phyloP scores from a whole-genome alignment of 2,113 vertebrate species.

The Micromys minutus region DNA sequence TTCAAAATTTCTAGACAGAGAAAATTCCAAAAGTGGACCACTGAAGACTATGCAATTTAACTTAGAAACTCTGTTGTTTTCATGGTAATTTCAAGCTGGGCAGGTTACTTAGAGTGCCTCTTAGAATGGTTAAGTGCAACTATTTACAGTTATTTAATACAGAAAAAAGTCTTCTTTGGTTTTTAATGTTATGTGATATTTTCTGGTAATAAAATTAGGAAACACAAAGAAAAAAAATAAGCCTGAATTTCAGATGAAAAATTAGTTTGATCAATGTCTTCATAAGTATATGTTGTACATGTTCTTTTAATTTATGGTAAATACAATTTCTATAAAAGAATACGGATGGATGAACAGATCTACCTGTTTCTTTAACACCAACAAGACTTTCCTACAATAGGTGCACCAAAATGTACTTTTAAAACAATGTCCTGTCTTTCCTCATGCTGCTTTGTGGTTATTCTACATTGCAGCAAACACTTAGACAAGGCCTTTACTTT shows the following conservation, averaged over 20 bases:
- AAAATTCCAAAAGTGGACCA: neutral
- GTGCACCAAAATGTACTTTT: neutral
- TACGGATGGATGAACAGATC: neutral
- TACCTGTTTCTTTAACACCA: neutral
- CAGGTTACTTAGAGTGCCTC: neutral
- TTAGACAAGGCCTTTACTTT: slow-evolving; percentile 37
- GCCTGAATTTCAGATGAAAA: neutral
- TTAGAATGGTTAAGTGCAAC: neutral
- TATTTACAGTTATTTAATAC: neutral
- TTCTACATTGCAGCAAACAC: slow-evolving; percentile 1
- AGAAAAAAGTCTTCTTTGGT: neutral
- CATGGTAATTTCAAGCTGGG: neutral
- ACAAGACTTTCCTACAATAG: neutral
- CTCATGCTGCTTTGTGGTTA: neutral
- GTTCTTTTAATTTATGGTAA: neutral
- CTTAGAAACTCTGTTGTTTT: neutral
- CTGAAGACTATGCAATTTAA: neutral
- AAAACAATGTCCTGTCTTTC: slow-evolving; percentile 1
- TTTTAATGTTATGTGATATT: slow-evolving; percentile 14
- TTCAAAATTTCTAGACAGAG: neutral
- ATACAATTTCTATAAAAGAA: neutral
- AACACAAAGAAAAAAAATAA: neutral
- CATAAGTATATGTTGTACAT: neutral
- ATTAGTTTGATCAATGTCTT: neutral
- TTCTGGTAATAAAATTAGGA: neutral